phyloP scores from a whole-genome alignment of 1,140 invertebrate species.

The Homalodisca vitripennis region DNA sequence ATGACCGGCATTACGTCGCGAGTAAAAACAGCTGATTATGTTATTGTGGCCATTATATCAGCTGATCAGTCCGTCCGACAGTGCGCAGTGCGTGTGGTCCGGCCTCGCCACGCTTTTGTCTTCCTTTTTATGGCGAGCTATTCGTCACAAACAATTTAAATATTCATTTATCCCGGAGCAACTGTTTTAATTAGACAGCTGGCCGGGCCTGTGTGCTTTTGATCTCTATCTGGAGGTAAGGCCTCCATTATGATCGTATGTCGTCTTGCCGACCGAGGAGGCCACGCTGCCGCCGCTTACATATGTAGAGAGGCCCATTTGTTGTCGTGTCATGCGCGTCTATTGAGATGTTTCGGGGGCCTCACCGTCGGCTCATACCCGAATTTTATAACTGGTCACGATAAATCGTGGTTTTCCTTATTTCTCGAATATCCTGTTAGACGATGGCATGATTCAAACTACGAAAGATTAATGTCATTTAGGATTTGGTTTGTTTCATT shows the following conservation, averaged over 20 bases:
- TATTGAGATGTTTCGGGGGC: no score
- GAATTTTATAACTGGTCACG: no score
- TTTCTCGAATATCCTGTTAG: no score
- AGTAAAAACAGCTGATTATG: slow-evolving; percentile 21
- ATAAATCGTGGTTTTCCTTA: no score
- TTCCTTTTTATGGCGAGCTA: slow-evolving; percentile 19
- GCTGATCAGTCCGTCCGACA: background rate
- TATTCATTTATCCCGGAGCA: slow-evolving; percentile 16
- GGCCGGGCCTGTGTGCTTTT: slow-evolving; percentile 6
- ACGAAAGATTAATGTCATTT: no score
- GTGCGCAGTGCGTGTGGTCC: background rate
- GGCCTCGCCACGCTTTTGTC: background rate
- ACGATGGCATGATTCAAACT: no score
- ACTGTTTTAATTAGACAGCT: slow-evolving; percentile 14
- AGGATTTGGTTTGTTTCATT: no score
- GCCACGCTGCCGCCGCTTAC: background rate
- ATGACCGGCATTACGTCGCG: background rate
- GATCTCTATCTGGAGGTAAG: background rate
- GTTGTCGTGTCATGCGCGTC: background rate
- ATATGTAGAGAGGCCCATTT: background rate
- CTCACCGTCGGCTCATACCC: no score
- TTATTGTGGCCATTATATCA: slow-evolving; percentile 21
- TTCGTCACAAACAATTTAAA: slow-evolving; percentile 24
- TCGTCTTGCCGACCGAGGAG: background rate
- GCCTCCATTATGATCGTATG: background rate